Evolutionary conservation across 2,113 vertebrate genomes (phyloP), one percentile per base, ranked within the genome.

Genomic region (Tylochromis polylepis): DNA sequence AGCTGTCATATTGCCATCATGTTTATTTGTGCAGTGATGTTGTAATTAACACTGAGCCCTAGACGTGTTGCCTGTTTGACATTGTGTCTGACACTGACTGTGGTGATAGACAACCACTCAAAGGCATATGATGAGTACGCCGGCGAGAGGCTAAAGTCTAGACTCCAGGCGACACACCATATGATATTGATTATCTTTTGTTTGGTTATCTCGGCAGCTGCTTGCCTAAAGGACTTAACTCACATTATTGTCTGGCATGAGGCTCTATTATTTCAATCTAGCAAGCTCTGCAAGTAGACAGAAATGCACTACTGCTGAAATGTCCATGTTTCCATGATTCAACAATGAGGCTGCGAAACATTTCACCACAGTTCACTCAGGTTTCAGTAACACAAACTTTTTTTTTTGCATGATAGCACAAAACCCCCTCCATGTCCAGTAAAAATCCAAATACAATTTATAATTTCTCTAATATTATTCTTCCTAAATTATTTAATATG

Each of bases 141-240:
- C 27, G 34, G 83, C 36, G 81, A 88, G 87, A 90, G 93, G 91
- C 92, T 86, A 85, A 89, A 92, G 92, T 94, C 94, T 94, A 89
- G 94, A 95, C 95, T 92, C 90, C 87, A 70, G 95, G 94, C 94
- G 87, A 94, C 93, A 89, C 91, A 94, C 83, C 94, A 95, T 94
- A 94, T 94, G 95, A 95, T 96, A 96, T 96, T 96, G 96, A 96
- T 96, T 95, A 95, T 95, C 95, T 95, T 95, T 96, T 95, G 94
- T 95, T 95, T 93, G 92, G 87, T 92, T 90, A 93, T 95, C 91
- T 94, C 89, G 92, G 88, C 87, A 93, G 90, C 94, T 94, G 91
- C 94, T 95, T 94, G 94, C 94, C 95, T 94, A 24, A 93, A 95
- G 94, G 95, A 93, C 89, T 92, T 91, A 91, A 89, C 92, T 91